Conservation (phyloP, 2,113 vertebrate genomes). For the Oryzias javanicus region DNA sequence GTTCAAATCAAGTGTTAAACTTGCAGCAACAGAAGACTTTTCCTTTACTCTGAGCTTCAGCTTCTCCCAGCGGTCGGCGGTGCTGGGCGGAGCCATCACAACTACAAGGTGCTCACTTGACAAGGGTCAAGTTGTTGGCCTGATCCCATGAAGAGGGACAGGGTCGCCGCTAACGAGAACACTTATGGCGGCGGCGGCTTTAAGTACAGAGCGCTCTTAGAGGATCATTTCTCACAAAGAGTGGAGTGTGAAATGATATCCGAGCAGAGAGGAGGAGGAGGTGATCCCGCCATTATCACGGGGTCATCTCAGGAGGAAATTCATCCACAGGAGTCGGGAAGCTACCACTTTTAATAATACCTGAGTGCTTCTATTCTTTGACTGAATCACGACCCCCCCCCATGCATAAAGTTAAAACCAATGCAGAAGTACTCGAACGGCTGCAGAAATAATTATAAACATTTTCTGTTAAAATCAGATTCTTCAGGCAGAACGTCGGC, state of each 20-base stretch:
- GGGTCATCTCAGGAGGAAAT: conserved; percentile 62
- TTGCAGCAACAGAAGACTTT: too few relatives aligned
- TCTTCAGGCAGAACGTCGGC: too few relatives aligned
- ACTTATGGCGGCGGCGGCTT: conserved; percentile 61
- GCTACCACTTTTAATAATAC: conserved; percentile 31
- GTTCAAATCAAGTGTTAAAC: not conserved
- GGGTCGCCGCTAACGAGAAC: conserved; percentile 62
- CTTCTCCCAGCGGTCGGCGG: conserved; percentile 4
- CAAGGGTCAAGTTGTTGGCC: conserved; percentile 67
- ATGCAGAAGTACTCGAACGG: too few relatives aligned
- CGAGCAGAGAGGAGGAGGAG: conserved; percentile 52
- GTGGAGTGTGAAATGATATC: conserved; percentile 66
- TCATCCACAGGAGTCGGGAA: conserved; percentile 48
- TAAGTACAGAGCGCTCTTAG: conserved; percentile 74
- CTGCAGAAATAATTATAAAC: too few relatives aligned
- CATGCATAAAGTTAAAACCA: not conserved
- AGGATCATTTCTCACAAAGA: conserved; percentile 54
- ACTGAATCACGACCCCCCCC: conserved; percentile 14
- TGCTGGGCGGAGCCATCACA: conserved; percentile 16
- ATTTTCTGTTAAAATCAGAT: too few relatives aligned
- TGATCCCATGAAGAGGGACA: conserved; percentile 60
- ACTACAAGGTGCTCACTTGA: conserved; percentile 73
- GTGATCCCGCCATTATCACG: conserved; percentile 58
- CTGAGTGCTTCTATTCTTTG: conserved; percentile 27
- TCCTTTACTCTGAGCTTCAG: too few relatives aligned